Percentiles rank a stretch among this genome's conserved stretches.
Conservation (phyloP, 2,113 vertebrate species). For the Tenrec ecaudatus region DNA sequence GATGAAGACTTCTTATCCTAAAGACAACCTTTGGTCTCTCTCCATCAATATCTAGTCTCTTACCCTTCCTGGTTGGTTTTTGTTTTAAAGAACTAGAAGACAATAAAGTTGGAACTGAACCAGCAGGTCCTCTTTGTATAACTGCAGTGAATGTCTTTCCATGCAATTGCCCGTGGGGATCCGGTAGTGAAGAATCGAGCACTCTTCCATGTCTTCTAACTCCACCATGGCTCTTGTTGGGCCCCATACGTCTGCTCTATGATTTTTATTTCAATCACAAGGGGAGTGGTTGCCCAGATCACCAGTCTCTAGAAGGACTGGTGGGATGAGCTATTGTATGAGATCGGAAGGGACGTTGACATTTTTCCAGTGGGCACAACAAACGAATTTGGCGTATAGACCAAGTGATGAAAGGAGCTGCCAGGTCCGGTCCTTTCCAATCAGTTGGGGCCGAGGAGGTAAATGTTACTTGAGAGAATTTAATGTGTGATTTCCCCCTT, state of each 20-base stretch:
- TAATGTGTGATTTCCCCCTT: constrained; percentile 52
- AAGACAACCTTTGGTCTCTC: constrained; percentile 7
- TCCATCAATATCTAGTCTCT: constrained; percentile 41
- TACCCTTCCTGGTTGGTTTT: constrained; percentile 11
- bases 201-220: constrained; percentile 24
- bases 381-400: constrained; percentile 50
- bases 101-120: constrained; percentile 55
- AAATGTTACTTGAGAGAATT: constrained; percentile 67
- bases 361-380: constrained; percentile 39
- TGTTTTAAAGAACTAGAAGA: constrained; percentile 52
- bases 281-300: background rate
- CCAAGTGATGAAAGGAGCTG: constrained; percentile 36
- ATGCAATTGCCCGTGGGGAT: constrained; percentile 26
- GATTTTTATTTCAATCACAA: constrained; percentile 39
- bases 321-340: background rate
- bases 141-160: background rate
- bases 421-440: constrained; percentile 66
- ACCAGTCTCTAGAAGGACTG: background rate
- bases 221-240: background rate
- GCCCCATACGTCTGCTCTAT: background rate
- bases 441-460: constrained; percentile 51
- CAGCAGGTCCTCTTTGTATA: constrained; percentile 26
- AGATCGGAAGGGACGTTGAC: constrained; percentile 19
- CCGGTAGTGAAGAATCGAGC: constrained; percentile 44
- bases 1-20: constrained; percentile 56